Evolutionary conservation across 2,888 invertebrate genomes (phyloP).

Genomic region (Hyppa rectilinea): DNA sequence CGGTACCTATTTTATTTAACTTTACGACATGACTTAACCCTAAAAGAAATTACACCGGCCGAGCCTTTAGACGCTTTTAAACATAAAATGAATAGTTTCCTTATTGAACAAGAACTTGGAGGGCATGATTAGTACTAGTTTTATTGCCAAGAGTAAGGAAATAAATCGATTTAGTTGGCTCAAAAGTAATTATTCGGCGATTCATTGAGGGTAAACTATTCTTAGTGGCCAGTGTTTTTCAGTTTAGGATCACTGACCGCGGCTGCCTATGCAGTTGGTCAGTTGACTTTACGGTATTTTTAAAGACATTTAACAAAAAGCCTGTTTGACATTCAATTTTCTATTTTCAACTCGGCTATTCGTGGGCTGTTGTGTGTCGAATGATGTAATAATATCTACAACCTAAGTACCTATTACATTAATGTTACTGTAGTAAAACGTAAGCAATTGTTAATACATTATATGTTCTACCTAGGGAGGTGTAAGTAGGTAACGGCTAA

Average conservation of each 20-base stretch:
- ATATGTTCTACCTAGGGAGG: too few species aligned
- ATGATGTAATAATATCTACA: conserved; percentile 2
- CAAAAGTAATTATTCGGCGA: conserved; percentile 59
- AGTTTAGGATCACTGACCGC: conserved; percentile 61
- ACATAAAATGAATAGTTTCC: conserved; percentile 35
- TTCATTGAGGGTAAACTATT: conserved; percentile 51
- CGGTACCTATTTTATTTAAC: conserved; percentile 16
- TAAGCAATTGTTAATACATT: too few species aligned
- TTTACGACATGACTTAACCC: conserved; percentile 18
- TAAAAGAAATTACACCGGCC: conserved; percentile 26
- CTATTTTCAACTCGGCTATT: conserved; percentile 13
- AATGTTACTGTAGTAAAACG: neutral
- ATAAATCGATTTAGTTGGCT: conserved; percentile 56
- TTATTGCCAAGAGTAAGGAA: conserved; percentile 19
- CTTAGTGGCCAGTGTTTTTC: conserved; percentile 47
- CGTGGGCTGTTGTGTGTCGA: neutral
- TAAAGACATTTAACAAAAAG: conserved; percentile 33
- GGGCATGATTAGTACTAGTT: conserved; percentile 11
- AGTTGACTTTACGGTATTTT: conserved; percentile 53
- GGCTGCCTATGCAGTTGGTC: conserved; percentile 32
- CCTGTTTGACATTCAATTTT: conserved; percentile 33
- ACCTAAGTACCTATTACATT: neutral
- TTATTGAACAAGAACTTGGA: conserved; percentile 19
- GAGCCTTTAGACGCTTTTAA: neutral
- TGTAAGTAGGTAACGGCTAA: too few species aligned